Conservation (phyloP, 1,140 invertebrate species). For the Panulirus ornatus region DNA sequence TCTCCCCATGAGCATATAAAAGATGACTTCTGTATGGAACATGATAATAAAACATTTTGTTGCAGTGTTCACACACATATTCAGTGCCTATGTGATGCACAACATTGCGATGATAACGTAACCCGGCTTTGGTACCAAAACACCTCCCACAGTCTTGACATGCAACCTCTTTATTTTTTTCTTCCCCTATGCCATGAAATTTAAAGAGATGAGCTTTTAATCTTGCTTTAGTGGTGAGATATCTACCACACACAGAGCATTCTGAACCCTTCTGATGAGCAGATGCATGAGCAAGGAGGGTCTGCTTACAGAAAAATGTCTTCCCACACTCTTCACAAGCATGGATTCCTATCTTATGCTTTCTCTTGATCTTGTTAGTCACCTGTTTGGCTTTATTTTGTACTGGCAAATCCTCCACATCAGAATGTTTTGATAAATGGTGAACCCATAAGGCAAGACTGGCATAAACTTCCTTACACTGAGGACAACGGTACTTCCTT, state of each 20-base stretch:
- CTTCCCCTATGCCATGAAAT: slow-evolving; percentile 75
- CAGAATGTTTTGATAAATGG: slow-evolving; percentile 59
- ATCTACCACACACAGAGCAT: slow-evolving; percentile 69
- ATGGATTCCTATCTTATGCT: slow-evolving; percentile 26
- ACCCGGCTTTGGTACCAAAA: slow-evolving; percentile 71
- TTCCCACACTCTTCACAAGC: slow-evolving; percentile 58
- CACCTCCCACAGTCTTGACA: slow-evolving; percentile 70
- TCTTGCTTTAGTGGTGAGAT: slow-evolving; percentile 71
- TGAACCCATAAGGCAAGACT: slow-evolving; percentile 65
- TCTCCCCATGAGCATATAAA: slow-evolving; percentile 72
- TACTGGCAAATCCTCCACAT: slow-evolving; percentile 27
- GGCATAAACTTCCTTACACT: slow-evolving; percentile 53
- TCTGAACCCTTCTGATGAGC: slow-evolving; percentile 66
- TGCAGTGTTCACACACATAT: slow-evolving; percentile 69
- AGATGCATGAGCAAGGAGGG: slow-evolving; percentile 60
- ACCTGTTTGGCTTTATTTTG: slow-evolving; percentile 3
- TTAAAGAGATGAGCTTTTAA: slow-evolving; percentile 72
- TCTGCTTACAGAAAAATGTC: slow-evolving; percentile 48
- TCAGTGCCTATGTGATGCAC: slow-evolving; percentile 65
- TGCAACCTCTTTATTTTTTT: slow-evolving; percentile 56
- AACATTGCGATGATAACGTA: slow-evolving; percentile 71
- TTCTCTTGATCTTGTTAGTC: slow-evolving; percentile 32
- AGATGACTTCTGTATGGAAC: slow-evolving; percentile 71
- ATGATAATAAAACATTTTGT: slow-evolving; percentile 73
- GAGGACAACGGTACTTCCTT: slow-evolving; percentile 58